phyloP scores from a whole-genome alignment of 2,113 vertebrate genomes.

The Promerops cafer region DNA sequence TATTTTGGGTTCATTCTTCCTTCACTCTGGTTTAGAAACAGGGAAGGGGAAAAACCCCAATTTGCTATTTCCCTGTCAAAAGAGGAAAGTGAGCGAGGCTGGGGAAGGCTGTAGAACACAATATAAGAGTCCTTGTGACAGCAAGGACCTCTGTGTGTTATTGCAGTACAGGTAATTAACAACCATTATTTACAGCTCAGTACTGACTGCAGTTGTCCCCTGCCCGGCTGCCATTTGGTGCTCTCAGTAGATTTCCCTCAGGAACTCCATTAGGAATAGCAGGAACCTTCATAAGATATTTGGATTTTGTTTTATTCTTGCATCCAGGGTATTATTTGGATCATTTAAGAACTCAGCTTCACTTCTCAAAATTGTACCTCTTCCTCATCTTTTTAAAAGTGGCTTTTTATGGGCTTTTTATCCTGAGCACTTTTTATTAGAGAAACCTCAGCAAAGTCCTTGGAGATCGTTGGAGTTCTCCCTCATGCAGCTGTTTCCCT shows the following conservation, averaged over 20 bases:
- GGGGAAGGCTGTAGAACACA: not conserved
- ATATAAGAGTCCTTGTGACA: not conserved
- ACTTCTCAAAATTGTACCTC: not conserved
- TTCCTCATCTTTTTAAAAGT: not conserved
- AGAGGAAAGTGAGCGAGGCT: not conserved
- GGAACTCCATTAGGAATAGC: not conserved
- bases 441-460: not conserved
- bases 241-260: not conserved
- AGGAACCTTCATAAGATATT: not conserved
- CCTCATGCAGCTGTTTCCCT: not conserved
- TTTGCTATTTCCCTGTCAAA: not conserved
- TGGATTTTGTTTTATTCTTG: not conserved
- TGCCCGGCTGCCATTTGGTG: not conserved
- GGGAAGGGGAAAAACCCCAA: rapidly evolving
- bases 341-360: not conserved
- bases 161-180: not conserved
- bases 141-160: not conserved
- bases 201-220: not conserved
- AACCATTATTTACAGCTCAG: not conserved
- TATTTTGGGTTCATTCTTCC: not conserved
- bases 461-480: not conserved
- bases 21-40: not conserved
- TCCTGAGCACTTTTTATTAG: not conserved
- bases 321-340: not conserved
- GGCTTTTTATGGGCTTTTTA: not conserved